These are phyloP conservation scores for Neotoma lepida DNA, from an alignment of 2,113 vertebrate species.

Conservation along the genomic window DNA sequence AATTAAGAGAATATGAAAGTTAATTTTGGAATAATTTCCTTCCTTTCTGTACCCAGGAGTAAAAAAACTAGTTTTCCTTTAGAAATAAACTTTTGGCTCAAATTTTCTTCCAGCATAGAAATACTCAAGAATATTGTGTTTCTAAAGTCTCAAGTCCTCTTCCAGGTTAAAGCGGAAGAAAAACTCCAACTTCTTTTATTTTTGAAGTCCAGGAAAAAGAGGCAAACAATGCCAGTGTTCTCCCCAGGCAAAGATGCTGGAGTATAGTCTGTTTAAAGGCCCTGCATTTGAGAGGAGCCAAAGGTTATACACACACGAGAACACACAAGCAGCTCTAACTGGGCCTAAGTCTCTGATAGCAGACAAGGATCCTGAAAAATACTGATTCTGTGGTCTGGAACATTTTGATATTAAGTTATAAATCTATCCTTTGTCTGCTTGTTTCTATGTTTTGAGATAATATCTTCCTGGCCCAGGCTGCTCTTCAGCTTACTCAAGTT, in stretches of 20 bases:
- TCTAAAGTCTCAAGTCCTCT: constrained; percentile 46
- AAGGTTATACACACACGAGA: constrained; percentile 29
- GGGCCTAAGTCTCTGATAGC: not conserved
- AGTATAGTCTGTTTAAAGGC: constrained; percentile 18
- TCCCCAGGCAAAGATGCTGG: not conserved
- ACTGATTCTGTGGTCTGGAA: not conserved
- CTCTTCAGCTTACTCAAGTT: not conserved
- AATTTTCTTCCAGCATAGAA: not conserved
- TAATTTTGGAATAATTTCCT: constrained; percentile 50
- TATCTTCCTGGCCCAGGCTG: not conserved
- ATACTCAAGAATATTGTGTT: not conserved
- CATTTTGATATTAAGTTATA: constrained; percentile 42
- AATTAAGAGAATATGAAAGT: constrained; percentile 31
- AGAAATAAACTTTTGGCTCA: not conserved
- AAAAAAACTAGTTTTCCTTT: constrained; percentile 39
- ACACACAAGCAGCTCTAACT: not conserved
- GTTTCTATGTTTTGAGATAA: not conserved
- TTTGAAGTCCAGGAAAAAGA: constrained; percentile 27
- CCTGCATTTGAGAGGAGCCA: not conserved
- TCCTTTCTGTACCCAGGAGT: not conserved
- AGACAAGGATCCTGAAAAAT: not conserved
- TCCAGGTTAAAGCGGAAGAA: not conserved
- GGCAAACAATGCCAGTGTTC: not conserved
- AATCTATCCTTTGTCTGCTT: not conserved
- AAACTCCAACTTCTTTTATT: constrained; percentile 10